Percentiles rank a stretch among this genome's conserved stretches.
Evolutionary conservation across 2,113 vertebrate genomes (phyloP).

Genomic region (Chionodraco myersi): DNA sequence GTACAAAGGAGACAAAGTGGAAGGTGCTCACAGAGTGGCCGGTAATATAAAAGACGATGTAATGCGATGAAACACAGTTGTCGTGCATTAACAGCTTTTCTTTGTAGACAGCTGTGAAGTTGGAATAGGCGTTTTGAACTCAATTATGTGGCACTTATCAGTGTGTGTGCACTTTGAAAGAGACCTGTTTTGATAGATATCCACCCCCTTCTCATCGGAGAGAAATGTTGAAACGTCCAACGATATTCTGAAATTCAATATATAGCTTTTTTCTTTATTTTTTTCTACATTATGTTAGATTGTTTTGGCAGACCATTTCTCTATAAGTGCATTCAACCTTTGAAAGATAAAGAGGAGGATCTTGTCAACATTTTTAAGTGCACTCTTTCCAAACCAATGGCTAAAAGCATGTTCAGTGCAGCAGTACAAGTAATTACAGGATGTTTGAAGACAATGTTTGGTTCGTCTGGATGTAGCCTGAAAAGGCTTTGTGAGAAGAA

Average conservation of each 20-base stretch:
- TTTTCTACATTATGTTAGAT: not conserved
- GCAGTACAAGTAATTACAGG: not conserved
- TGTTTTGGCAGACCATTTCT: not conserved
- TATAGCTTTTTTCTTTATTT: too few relatives aligned
- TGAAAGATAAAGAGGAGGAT: not conserved
- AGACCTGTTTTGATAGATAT: not conserved
- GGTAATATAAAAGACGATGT: constrained; percentile 26
- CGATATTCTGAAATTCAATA: not conserved
- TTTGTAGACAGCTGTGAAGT: not conserved
- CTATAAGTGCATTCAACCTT: not conserved
- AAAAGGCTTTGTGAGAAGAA: not conserved
- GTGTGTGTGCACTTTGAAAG: not conserved
- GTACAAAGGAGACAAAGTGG: not conserved
- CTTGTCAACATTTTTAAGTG: not conserved
- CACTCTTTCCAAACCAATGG: not conserved
- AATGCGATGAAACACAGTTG: constrained; percentile 10
- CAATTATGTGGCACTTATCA: not conserved
- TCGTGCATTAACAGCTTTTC: not conserved
- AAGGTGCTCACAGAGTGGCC: not conserved
- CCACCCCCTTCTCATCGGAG: not conserved
- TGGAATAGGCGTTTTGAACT: not conserved
- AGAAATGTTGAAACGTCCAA: not conserved
- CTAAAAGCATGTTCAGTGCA: not conserved
- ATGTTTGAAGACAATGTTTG: not conserved
- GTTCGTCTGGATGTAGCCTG: not conserved